Percentiles rank a stretch among this genome's conserved stretches.
These are phyloP conservation scores for Cyanistes caeruleus DNA, from an alignment of 2,113 vertebrate species.

Conservation along the genomic window DNA sequence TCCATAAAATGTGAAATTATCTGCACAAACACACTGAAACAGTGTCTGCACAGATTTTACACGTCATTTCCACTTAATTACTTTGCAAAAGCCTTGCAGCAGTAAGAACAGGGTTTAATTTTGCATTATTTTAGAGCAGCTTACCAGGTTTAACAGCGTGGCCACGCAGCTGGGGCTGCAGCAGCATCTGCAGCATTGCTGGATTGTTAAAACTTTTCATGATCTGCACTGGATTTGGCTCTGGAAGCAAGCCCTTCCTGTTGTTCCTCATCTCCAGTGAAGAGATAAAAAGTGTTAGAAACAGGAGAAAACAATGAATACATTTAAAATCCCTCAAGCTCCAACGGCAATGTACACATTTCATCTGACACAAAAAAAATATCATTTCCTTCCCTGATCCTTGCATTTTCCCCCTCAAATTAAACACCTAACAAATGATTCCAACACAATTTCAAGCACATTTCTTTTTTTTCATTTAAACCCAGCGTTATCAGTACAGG, in stretches of 20 bases:
- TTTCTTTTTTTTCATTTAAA: not conserved
- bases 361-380: not conserved
- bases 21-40: not conserved
- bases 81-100: not conserved
- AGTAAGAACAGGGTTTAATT: not conserved
- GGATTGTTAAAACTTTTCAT: constrained; percentile 94
- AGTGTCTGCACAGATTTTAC: not conserved
- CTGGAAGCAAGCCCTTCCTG: constrained; percentile 92
- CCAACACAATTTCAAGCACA: not conserved
- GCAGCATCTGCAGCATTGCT: constrained; percentile 90
- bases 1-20: not conserved
- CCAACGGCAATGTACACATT: fast-evolving
- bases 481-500: not conserved
- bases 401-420: not conserved
- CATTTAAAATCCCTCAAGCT: not conserved
- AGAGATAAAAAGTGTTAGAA: constrained; percentile 43
- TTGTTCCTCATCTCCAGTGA: constrained; percentile 86
- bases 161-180: constrained; percentile 86
- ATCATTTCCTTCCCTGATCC: not conserved
- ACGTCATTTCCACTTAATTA: not conserved
- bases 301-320: not conserved
- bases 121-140: not conserved
- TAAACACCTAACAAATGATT: not conserved
- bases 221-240: constrained; percentile 92
- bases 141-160: constrained; percentile 83